Evolutionary conservation across 2,888 invertebrate genomes (phyloP).

Genomic region (Tillus elongatus): DNA sequence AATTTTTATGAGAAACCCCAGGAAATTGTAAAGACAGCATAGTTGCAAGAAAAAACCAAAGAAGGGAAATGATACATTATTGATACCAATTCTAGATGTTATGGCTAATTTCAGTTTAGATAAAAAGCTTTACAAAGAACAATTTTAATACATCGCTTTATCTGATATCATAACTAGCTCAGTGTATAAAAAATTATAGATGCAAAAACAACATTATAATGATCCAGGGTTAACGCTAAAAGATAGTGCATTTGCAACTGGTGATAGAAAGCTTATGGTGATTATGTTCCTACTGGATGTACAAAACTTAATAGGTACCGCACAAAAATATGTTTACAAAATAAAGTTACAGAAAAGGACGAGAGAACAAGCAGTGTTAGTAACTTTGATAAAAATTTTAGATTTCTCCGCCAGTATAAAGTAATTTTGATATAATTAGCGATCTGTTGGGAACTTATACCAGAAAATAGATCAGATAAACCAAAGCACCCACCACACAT

Average conservation of each 20-base stretch:
- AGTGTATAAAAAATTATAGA: slow-evolving; percentile 55
- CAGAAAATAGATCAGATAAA: slow-evolving; percentile 58
- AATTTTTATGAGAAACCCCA: slow-evolving; percentile 32
- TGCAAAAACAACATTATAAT: slow-evolving; percentile 39
- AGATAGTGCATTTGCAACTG: slow-evolving; percentile 56
- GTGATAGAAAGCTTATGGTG: slow-evolving; percentile 55
- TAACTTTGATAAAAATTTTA: slow-evolving; percentile 40
- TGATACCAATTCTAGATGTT: slow-evolving; percentile 38
- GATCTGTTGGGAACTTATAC: slow-evolving; percentile 75
- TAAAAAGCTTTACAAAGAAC: slow-evolving; percentile 68
- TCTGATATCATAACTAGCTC: slow-evolving; percentile 70
- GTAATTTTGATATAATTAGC: slow-evolving; percentile 73
- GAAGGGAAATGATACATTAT: slow-evolving; percentile 18
- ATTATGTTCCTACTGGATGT: slow-evolving; percentile 67
- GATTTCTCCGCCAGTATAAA: slow-evolving; percentile 39
- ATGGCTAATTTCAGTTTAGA: slow-evolving; percentile 66
- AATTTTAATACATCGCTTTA: slow-evolving; percentile 72
- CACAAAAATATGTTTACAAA: slow-evolving; percentile 41
- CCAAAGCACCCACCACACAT: slow-evolving; percentile 63
- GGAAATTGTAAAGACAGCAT: slow-evolving; percentile 37
- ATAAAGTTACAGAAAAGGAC: slow-evolving; percentile 23
- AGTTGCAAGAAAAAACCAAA: slow-evolving; percentile 23
- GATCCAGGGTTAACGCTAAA: slow-evolving; percentile 50
- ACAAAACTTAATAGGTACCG: slow-evolving; percentile 57
- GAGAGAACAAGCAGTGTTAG: slow-evolving; percentile 30